Percentiles rank a stretch among this genome's conserved stretches.
Conservation (phyloP, 2,888 invertebrate species). For the Prostheceraeus crozeri region DNA sequence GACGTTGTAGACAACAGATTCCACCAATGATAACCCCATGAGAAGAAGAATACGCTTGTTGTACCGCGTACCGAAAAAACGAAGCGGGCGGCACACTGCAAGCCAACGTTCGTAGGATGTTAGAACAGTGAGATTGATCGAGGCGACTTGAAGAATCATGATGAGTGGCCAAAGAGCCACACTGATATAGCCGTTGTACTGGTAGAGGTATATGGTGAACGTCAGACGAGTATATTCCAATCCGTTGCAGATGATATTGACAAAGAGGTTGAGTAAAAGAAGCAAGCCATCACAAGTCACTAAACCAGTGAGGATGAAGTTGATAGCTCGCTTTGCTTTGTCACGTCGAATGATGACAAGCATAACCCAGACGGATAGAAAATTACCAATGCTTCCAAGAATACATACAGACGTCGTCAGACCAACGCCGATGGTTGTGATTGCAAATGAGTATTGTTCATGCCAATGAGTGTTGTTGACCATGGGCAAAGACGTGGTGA, state of each 20-base stretch:
- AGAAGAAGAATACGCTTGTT: slow-evolving; percentile 38
- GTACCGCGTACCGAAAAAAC: slow-evolving; percentile 38
- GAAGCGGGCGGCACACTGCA: slow-evolving; percentile 44
- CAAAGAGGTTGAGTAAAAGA: slow-evolving; percentile 28
- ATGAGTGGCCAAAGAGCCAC: slow-evolving; percentile 42
- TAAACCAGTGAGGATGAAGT: slow-evolving; percentile 34
- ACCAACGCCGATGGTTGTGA: too few relatives aligned
- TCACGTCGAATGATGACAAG: slow-evolving; percentile 31
- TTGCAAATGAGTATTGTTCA: too few relatives aligned
- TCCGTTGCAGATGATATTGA: slow-evolving; percentile 32
- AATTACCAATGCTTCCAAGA: slow-evolving; percentile 35
- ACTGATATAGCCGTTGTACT: slow-evolving; percentile 33
- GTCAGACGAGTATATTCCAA: slow-evolving; percentile 13
- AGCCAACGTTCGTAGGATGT: slow-evolving; percentile 45
- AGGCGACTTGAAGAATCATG: slow-evolving; percentile 43
- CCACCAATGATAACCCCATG: slow-evolving; percentile 30
- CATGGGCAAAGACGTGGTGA: too few relatives aligned
- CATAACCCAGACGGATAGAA: slow-evolving; percentile 32
- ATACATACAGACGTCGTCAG: too few relatives aligned
- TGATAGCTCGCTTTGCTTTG: too few relatives aligned
- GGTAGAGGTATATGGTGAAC: slow-evolving; percentile 12
- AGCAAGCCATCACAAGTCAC: slow-evolving; percentile 32
- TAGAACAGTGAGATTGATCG: slow-evolving; percentile 45
- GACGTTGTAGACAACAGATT: slow-evolving; percentile 42
- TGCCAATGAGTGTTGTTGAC: too few relatives aligned